Base-by-base conservation (phyloP, 2,797 vertebrate genomes). In the Spondyliosoma cantharus region DNA sequence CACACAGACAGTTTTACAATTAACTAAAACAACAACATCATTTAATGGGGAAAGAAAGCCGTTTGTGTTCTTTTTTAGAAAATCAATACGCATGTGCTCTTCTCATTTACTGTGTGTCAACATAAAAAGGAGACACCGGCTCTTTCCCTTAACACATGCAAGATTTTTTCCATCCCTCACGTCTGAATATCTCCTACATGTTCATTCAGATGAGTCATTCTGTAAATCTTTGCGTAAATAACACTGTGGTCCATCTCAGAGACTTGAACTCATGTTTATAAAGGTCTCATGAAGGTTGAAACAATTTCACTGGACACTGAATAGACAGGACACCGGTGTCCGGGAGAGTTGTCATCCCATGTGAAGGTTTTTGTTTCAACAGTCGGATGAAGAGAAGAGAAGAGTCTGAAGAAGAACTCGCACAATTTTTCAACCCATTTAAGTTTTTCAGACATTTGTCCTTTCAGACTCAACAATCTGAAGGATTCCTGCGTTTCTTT, bases 401-500 rank as follows among this genome's bases (percentile, higher is more conserved):
- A 76, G 83, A 46, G 49, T 69, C 45, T 53, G n/a, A 69, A 58
- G n/a, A 69, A 58, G 1, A 73, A 65, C 57, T 56, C 15, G 16
- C 29, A 8, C n/a, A 66, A 56, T 72, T 75, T 77, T 59, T 67
- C n/a, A 65, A 60, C 46, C 19, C 29, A 24, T 71, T 71, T n/a
- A 19, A 43, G 4, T n/a, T 69, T 71, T 83, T 48, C 45, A 74
- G 32, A 57, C 5, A 15, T 71, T 77, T 54, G 6, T 16, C 46
- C 67, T 58, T 61, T 63, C 29, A 49, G 49, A 56, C 16, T 43
- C 17, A 59, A 74, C 43, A 24, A 49, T 80, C 32, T 74, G 45
- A 82, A 76, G 74, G 71, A 75, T 85, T 77, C 45, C 27, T 49
- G 6, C 27, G 20, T 68, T 81, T 66, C 56, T 68, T 43, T 71